Conservation (phyloP, 2,888 invertebrate species). For the Lissonota sp. region DNA sequence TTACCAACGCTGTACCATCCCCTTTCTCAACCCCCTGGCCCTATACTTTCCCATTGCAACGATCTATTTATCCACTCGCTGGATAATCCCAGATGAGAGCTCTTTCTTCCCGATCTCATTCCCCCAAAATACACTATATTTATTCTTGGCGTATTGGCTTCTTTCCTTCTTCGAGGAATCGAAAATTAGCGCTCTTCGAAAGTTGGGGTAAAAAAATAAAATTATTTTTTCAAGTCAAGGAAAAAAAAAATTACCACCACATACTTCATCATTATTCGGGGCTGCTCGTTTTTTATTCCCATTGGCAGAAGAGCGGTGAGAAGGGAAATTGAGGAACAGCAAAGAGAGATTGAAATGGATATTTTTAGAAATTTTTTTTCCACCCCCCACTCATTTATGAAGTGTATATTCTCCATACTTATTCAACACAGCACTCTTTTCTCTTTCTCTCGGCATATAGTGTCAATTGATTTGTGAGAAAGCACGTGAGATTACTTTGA, state of each 20-base stretch:
- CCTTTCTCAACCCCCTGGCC: background rate
- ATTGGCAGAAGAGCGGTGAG: constrained; percentile 1
- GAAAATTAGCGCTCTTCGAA: no score
- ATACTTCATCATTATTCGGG: constrained; percentile 2
- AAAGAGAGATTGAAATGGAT: constrained; percentile 7
- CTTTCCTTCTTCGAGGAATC: background rate
- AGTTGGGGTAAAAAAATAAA: no score
- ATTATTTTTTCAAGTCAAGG: constrained; percentile 49
- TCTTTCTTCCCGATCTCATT: constrained; percentile 15
- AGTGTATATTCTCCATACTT: background rate
- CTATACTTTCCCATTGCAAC: background rate
- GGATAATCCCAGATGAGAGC: constrained; percentile 47
- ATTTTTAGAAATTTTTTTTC: constrained; percentile 52
- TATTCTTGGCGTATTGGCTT: background rate
- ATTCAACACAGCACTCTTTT: background rate
- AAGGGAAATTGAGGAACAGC: background rate
- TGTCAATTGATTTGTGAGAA: constrained; percentile 71
- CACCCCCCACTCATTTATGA: background rate
- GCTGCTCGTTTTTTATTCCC: constrained; percentile 2
- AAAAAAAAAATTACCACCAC: constrained; percentile 47
- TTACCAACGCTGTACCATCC: constrained; percentile 10
- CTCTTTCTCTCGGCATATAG: constrained; percentile 15
- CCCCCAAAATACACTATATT: background rate
- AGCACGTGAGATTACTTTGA: constrained; percentile 40
- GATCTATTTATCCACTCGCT: constrained; percentile 45